phyloP scores from a whole-genome alignment of 92 coral and sea anemone genomes.

The Palythoa caribaeorum region DNA sequence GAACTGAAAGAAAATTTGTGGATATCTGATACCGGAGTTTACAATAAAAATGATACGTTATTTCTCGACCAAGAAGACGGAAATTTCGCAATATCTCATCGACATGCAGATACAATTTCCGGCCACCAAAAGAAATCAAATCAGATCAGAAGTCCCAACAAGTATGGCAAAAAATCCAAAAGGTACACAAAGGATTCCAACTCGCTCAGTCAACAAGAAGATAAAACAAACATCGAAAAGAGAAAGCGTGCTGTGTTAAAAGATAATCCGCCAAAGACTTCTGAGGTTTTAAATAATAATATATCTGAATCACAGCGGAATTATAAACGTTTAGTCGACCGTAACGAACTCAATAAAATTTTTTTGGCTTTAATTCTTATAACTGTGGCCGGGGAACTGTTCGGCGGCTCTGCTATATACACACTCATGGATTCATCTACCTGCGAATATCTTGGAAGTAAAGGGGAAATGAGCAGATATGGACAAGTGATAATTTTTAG shows the following conservation, averaged over 20 bases:
- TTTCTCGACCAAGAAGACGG: background rate
- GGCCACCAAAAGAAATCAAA: background rate
- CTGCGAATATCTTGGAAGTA: constrained; percentile 51
- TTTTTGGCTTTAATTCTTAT: constrained; percentile 55
- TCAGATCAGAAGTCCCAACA: background rate
- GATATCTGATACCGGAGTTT: background rate
- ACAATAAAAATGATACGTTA: background rate
- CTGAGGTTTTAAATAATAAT: background rate
- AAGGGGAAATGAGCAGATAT: constrained; percentile 32
- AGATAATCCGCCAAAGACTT: constrained; percentile 20
- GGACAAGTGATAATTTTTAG: constrained; percentile 53
- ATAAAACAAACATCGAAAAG: background rate
- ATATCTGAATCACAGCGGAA: background rate
- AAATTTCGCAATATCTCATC: background rate
- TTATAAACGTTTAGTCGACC: constrained; percentile 37
- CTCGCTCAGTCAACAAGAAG: background rate
- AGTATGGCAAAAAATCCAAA: background rate
- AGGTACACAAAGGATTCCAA: background rate
- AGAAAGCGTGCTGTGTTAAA: background rate
- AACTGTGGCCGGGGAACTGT: constrained; percentile 60
- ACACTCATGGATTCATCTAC: constrained; percentile 58
- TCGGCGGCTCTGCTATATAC: constrained; percentile 58
- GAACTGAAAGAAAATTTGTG: background rate
- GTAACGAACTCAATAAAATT: constrained; percentile 34
- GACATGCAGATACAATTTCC: background rate